Evolutionary conservation across 2,888 invertebrate species (phyloP).

Genomic region (Chaetoderma sp.): DNA sequence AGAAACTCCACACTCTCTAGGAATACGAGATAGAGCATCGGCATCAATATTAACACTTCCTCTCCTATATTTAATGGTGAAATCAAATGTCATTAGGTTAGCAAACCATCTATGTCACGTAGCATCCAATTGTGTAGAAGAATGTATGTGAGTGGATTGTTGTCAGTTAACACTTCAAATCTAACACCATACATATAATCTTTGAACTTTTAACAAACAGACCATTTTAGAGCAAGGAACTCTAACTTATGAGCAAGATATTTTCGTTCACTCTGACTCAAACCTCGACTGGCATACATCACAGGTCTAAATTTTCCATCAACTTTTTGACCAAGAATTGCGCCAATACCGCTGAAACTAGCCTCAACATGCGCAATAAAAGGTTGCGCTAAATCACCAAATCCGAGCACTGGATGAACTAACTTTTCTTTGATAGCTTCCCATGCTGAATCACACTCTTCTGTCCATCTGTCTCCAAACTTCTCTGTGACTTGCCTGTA

Average conservation of each 20-base stretch:
- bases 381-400: neutral
- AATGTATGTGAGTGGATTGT: neutral
- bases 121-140: neutral
- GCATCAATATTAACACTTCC: constrained; percentile 6
- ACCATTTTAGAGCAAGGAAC: neutral
- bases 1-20: too few relatives aligned
- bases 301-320: neutral
- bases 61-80: too few relatives aligned
- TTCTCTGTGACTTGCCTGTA: neutral
- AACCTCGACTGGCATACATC: neutral
- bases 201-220: neutral
- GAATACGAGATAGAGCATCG: constrained; percentile 1
- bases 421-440: neutral
- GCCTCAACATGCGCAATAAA: neutral
- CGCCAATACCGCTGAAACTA: neutral
- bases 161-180: too few relatives aligned
- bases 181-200: neutral
- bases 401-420: neutral
- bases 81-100: neutral
- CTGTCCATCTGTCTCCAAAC: neutral
- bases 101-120: neutral
- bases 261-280: neutral
- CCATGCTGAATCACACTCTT: neutral
- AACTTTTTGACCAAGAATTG: neutral
- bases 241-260: neutral